Conservation (phyloP, 2,113 vertebrate species). For the Rhabdornis inornatus region DNA sequence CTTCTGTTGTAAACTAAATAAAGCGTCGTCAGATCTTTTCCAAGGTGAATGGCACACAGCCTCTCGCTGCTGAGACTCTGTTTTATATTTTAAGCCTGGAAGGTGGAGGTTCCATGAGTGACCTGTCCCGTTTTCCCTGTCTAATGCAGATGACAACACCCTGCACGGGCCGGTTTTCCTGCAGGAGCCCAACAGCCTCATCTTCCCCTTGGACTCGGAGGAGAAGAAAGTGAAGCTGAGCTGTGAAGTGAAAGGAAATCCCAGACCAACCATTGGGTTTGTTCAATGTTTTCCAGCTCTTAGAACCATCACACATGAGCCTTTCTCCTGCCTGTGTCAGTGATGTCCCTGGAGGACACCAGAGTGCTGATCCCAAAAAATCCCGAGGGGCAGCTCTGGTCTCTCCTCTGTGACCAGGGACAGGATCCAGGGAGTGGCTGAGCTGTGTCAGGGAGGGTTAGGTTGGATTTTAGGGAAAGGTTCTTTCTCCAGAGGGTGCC, state of each 20-base stretch:
- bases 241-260: conserved; percentile 90
- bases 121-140: not conserved
- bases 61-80: not conserved
- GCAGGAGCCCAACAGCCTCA: conserved; percentile 88
- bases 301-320: accelerated
- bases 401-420: not conserved
- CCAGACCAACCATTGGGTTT: conserved; percentile 85
- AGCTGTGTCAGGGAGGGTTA: accelerated
- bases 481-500: not conserved
- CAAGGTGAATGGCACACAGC: accelerated
- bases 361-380: not conserved
- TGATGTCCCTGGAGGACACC: not conserved
- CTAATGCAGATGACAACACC: conserved; percentile 74
- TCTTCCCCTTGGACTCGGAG: conserved; percentile 89
- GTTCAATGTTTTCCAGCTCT: not conserved
- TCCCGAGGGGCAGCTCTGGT: not conserved
- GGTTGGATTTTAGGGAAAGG: not conserved
- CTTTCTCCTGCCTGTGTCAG: accelerated
- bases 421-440: not conserved
- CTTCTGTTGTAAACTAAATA: not conserved
- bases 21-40: not conserved
- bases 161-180: conserved; percentile 87
- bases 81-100: not conserved
- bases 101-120: accelerated
- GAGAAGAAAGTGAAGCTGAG: conserved; percentile 90